Base-by-base conservation (phyloP, 2,113 vertebrate genomes). In the Centropristis striata region DNA sequence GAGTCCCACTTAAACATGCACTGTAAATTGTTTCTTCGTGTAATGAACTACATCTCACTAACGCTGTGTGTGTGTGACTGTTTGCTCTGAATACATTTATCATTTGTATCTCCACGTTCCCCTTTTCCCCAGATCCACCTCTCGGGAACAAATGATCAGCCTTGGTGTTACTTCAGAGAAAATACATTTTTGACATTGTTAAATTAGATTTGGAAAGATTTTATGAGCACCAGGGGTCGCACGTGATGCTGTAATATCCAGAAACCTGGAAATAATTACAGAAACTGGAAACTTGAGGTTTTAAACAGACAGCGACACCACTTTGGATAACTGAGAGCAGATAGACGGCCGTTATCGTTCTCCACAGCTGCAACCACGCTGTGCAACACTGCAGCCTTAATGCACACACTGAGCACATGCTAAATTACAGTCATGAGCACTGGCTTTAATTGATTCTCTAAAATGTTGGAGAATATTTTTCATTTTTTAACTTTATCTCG, bases 1-100 rank as follows among this genome's bases (percentile, higher is more conserved):
- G 81, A 65, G 61, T 75, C 66, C 83, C 67, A 54, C 83, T 39
- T 21, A 83, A 81, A 87, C 67, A 67, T 53, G 75, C 11, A 58
- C 49, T 42, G 46, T 42, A 58, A 68, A 81, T 63, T 70, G 49
- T 71, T 85, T 46, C 75, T 74, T 70, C 44, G 60, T 61, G 80
- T 63, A 69, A 78, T 72, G 70, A 71, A 58, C 81, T 46, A 6
- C 46, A 59, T 72, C 66, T 80, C 59, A n/a, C 57, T 58, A 55
- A 69, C 41, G 13, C n/a, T 39, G 58, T 49, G 36, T 44, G 69
- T 70, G 68, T 58, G 58, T 16, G n/a, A n/a, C n/a, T n/a, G 4
- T 72, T 64, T 23, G 36, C 32, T 58, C 49, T 78, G 36, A 86
- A 73, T 68, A 25, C 37, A 85, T 83, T 64, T 14, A 81, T 75